These are phyloP conservation scores for Neomicropteryx cornuta DNA, from an alignment of 1,140 invertebrate genomes.

Conservation along the genomic window DNA sequence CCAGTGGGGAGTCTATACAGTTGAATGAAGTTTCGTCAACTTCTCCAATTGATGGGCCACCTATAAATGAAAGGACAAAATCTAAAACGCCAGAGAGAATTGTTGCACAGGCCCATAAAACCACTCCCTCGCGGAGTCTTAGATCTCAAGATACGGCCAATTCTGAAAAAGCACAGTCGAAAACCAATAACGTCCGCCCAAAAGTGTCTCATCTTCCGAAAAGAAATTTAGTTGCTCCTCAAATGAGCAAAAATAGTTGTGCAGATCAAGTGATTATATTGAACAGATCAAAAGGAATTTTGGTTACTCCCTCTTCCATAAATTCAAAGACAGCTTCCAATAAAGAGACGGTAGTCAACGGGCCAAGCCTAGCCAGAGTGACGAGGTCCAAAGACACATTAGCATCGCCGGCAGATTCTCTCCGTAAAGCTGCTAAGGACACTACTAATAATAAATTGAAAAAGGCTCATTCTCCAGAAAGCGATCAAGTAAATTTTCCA, in stretches of 20 bases:
- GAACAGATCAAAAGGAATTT: background rate
- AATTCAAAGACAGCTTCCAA: background rate
- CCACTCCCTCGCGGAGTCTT: slow-evolving; percentile 18
- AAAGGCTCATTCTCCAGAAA: background rate
- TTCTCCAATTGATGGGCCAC: slow-evolving; percentile 30
- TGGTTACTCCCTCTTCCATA: background rate
- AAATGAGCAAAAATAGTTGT: background rate
- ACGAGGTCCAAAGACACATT: slow-evolving; percentile 15
- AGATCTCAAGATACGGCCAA: slow-evolving; percentile 14
- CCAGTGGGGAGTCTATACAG: slow-evolving; percentile 38
- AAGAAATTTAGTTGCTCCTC: background rate
- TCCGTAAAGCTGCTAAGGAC: slow-evolving; percentile 6
- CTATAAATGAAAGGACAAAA: too few species aligned
- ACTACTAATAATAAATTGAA: background rate
- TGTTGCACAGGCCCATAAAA: too few species aligned
- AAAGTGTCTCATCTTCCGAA: slow-evolving; percentile 3
- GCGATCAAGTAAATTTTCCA: background rate
- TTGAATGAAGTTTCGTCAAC: slow-evolving; percentile 49
- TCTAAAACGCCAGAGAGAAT: too few species aligned
- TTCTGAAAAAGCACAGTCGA: slow-evolving; percentile 25
- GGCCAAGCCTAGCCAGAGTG: slow-evolving; percentile 6
- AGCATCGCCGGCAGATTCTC: slow-evolving; percentile 7
- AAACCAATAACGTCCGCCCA: slow-evolving; percentile 7
- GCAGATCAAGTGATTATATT: slow-evolving; percentile 5
- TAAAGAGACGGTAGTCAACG: background rate